phyloP scores from a whole-genome alignment of 1,140 invertebrate species.

The Dreissena rostriformis region DNA sequence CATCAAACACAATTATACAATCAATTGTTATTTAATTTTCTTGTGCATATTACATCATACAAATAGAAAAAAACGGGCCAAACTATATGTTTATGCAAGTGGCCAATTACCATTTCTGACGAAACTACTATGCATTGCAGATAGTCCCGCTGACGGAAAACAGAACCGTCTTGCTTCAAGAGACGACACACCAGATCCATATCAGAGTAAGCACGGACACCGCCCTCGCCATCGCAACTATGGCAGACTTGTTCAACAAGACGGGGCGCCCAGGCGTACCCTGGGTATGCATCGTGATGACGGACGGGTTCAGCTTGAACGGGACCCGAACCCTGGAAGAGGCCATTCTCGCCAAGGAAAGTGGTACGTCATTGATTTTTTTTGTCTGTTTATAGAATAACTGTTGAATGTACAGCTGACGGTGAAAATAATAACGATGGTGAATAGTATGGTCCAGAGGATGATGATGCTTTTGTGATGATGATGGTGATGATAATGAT shows the following conservation, averaged over 20 bases:
- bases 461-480: too few relatives aligned
- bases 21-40: too few relatives aligned
- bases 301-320: conserved; percentile 55
- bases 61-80: too few relatives aligned
- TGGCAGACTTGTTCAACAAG: conserved; percentile 7
- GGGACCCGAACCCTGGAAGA: conserved; percentile 9
- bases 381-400: too few relatives aligned
- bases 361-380: neutral
- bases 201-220: conserved; percentile 38
- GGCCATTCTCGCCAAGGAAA: conserved; percentile 10
- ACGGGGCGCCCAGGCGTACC: conserved; percentile 41
- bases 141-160: conserved; percentile 10
- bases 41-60: too few relatives aligned
- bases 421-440: too few relatives aligned
- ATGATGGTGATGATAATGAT: too few relatives aligned
- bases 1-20: too few relatives aligned
- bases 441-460: too few relatives aligned
- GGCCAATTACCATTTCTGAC: too few relatives aligned
- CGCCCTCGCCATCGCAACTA: conserved; percentile 23
- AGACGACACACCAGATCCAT: neutral
- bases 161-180: neutral
- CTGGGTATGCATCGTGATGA: conserved; percentile 58
- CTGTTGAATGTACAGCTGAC: too few relatives aligned
- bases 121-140: neutral
- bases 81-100: too few relatives aligned